Evolutionary conservation across 2,888 invertebrate species (phyloP), one percentile per base, ranked within the genome.

Genomic region (Ophion obscuratus): DNA sequence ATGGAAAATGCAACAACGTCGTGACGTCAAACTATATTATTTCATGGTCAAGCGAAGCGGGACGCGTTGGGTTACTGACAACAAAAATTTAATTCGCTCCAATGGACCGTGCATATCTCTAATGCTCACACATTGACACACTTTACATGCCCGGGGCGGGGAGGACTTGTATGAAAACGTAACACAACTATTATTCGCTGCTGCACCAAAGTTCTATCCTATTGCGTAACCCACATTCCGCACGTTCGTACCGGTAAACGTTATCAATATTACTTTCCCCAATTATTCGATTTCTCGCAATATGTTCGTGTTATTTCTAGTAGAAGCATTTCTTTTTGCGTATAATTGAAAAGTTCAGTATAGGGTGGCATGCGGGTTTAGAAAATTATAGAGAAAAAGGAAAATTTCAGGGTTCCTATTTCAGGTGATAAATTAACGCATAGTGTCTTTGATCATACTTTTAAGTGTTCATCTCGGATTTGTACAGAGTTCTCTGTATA

Each of bases 11-110:
- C 75, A 75, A n/a, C 36, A 53, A 75, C 64, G 17, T 44, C 44
- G n/a, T 27, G 10, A 79, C 71, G 68, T 78, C 53, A 73, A 40
- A 53, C n/a, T 40, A 53, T 40, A 36, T 70, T 14, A 11, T 57
- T 80, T 80, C 57, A 80, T 14, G 79, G 62, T 47, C 70, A 77
- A 57, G 70, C 10, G 47, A 62, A 78, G 20, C 53, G 61, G 62
- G 57, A 61, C 27, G 61, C 59, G 68, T 70, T 70, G 7, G 61
- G 62, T 24, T 44, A 31, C 20, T 47, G 24, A 9, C 20, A 71
- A 71, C 31, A 44, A 40, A 57, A 40, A 74, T 24, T 40, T 4
- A 62, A 79, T 71, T 36, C 62, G 79, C 70, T 79, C 70, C 79
- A 61, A 62, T 71, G 79, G 36, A 53, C 70, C 71, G 79, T 44